Evolutionary conservation across 2,797 vertebrate genomes (phyloP).

Genomic region (Kryptopterus vitreolus): DNA sequence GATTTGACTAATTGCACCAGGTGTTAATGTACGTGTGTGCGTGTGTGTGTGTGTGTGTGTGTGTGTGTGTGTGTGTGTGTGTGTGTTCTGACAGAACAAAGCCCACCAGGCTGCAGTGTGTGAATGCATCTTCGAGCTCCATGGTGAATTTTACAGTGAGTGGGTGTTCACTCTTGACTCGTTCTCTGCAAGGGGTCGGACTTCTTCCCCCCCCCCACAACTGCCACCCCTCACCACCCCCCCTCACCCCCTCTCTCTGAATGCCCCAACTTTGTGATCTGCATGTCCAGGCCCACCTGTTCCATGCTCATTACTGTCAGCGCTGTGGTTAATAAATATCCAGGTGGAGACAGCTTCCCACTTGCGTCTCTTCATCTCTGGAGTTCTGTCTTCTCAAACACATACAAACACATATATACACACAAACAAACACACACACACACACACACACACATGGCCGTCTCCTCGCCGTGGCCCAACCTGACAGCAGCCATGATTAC

Average conservation of each 20-base stretch:
- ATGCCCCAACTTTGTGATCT: slow-evolving; percentile 56
- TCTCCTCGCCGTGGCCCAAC: slow-evolving; percentile 51
- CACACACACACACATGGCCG: slow-evolving; percentile 47
- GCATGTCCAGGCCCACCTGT: slow-evolving; percentile 76
- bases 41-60: slow-evolving; percentile 39
- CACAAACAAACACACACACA: slow-evolving; percentile 53
- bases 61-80: slow-evolving; percentile 14
- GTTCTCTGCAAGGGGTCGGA: slow-evolving; percentile 65
- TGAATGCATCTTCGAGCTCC: slow-evolving; percentile 42
- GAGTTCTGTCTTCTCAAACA: slow-evolving; percentile 59
- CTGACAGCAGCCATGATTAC: slow-evolving; percentile 83
- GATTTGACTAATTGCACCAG: slow-evolving; percentile 56
- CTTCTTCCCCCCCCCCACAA: slow-evolving; percentile 67
- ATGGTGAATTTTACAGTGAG: slow-evolving; percentile 42
- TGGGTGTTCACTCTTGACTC: slow-evolving; percentile 39
- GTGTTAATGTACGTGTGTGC: slow-evolving; percentile 53
- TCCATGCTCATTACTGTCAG: slow-evolving; percentile 83
- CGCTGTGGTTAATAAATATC: slow-evolving; percentile 81
- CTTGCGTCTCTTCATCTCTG: slow-evolving; percentile 76
- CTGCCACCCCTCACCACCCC: slow-evolving; percentile 3
- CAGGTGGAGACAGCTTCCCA: slow-evolving; percentile 77
- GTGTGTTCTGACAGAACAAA: slow-evolving; percentile 45
- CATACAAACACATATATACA: slow-evolving; percentile 46
- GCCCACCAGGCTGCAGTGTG: slow-evolving; percentile 44
- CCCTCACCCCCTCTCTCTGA: neutral